Evolutionary conservation across 2,113 vertebrate species (phyloP), one percentile per base, ranked within the genome.

Genomic region (Chrysemys picta): DNA sequence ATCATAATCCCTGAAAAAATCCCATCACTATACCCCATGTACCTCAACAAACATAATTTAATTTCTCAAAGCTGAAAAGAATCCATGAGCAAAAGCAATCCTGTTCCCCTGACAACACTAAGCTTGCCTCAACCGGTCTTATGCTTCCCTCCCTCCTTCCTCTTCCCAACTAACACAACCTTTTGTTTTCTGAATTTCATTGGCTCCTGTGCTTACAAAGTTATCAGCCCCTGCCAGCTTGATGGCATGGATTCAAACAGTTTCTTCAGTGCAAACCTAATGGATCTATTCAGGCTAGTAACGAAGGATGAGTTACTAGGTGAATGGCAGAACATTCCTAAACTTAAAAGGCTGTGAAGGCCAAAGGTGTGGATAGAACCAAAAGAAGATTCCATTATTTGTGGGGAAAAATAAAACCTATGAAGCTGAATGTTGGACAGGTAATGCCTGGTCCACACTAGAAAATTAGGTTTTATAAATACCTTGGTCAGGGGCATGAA

Each of bases 21-120:
- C 53, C 53, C n/a, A 50, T 29, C 8, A 12, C 21, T 78, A 89
- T 56, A 0, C 7, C 47, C 80, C 52, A 87, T 24, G 31, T 22
- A 82, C 21, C 2, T 80, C 81, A 94, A 29, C 21, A 85, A 90
- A 25, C 9, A 90, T 72, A 79, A 86, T 9, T 8, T 80, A 52
- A 84, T 80, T 89, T 92, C 35, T 80, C 50, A 2, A 79, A 1
- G 80, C 82, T 93, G 31, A 56, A 93, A 89, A 82, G 27, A 81
- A 91, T 17, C n/a, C 54, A 45, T 31, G 47, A 89, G 38, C 29
- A 96, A 92, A 93, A 47, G 38, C 54, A 52, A 3, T 47, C 75
- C 14, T 84, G 89, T 98, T 97, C 87, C 94, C 94, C 84, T 97
- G 96, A 75, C 88, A 95, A 96, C 90, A 11, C 62, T 35, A 65